These are phyloP conservation scores for Micropoecilia bifurca DNA, from an alignment of 2,797 vertebrate species.

Conservation along the genomic window DNA sequence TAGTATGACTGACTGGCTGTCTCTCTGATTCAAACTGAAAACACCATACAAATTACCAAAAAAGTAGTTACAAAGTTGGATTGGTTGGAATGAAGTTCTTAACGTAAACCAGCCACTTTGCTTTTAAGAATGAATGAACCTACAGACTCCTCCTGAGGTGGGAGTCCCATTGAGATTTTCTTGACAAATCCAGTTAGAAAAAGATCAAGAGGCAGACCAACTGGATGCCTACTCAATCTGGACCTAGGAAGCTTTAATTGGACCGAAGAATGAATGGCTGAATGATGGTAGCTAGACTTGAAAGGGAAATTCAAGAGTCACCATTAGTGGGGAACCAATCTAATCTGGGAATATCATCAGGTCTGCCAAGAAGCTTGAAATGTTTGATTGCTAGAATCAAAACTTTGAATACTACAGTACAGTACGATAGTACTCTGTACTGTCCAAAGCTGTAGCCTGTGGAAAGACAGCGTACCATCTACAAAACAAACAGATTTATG, in stretches of 20 bases:
- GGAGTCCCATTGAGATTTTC: not conserved
- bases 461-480: not conserved
- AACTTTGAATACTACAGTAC: no score
- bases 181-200: not conserved
- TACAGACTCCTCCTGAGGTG: not conserved
- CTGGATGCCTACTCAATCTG: not conserved
- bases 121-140: not conserved
- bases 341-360: not conserved
- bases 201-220: not conserved
- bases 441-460: no score
- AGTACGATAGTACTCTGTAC: no score
- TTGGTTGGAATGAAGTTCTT: not conserved
- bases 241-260: not conserved
- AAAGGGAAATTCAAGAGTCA: not conserved
- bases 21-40: not conserved
- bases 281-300: not conserved
- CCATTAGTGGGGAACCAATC: not conserved
- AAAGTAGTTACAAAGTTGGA: not conserved
- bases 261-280: not conserved
- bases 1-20: no score
- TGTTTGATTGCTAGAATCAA: not conserved
- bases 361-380: not conserved
- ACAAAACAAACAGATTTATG: not conserved
- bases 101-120: not conserved
- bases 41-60: not conserved